Base-by-base conservation (phyloP, 2,797 vertebrate genomes). In the Centropyge bicolor region DNA sequence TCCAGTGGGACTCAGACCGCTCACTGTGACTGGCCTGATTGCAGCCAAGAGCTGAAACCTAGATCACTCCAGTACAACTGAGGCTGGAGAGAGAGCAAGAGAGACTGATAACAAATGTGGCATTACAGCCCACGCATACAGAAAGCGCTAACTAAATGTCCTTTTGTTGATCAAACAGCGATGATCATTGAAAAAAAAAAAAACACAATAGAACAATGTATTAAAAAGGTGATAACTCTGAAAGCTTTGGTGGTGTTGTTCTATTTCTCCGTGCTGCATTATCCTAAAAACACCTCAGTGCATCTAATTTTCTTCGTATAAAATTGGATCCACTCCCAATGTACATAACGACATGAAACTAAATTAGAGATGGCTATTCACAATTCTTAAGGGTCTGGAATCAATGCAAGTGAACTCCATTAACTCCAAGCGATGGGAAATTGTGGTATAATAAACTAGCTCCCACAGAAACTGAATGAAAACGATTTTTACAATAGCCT, bases 1-100 rank as follows among this genome's bases (percentile, higher is more conserved):
- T 95, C 94, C 94, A 94, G 93, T 92, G 92, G 89, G 93, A 95
- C 87, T 85, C 87, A 68, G 87, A 88, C 87, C 70, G 40, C 94
- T 91, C 89, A 80, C 94, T 91, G 93, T 87, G 93, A 92, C 88
- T 80, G 78, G 86, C 69, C 87, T 83, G 85, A 91, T 90, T 55
- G 55, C 79, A 84, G 93, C 95, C 94, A 95, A 94, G 81, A 93
- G 88, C 89, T 83, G 82, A 88, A 92, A 88, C 90, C 86, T 74
- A 86, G 90, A 92, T 90, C 93, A 87, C 85, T 91, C 87, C 81
- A 81, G 74, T 80, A 89, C 86, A 87, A 91, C 85, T 35, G 70
- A 91, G 88, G 89, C 83, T 86, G 79, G 85, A 87, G 87, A 83
- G 83, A 80, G 90, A 88, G 88, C 78, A 87, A 78, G 77, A 85